phyloP scores from a whole-genome alignment of 2,888 invertebrate genomes.

The Drosophila formosana region DNA sequence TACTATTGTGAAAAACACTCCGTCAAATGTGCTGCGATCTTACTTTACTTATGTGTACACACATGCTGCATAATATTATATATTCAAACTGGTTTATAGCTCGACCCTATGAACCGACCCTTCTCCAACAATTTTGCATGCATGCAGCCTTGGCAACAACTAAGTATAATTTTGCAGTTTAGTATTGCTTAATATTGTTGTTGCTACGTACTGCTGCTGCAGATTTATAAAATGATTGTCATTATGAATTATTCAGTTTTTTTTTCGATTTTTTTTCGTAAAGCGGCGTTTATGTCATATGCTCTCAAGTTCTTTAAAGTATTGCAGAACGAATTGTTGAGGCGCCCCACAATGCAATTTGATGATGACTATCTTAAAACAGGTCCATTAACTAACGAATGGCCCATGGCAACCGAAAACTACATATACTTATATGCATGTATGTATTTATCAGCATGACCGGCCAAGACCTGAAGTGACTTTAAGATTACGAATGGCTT shows the following conservation, averaged over 20 bases:
- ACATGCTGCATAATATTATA: neutral
- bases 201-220: neutral
- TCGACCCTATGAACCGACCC: neutral
- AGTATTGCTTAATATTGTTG: neutral
- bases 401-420: slow-evolving; percentile 5
- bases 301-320: slow-evolving; percentile 2
- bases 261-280: neutral
- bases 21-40: neutral
- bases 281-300: slow-evolving; percentile 1
- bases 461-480: slow-evolving; percentile 2
- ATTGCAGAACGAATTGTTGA: neutral
- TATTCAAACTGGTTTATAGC: neutral
- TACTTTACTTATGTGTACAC: neutral
- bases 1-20: neutral
- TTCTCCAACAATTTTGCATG: neutral
- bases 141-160: neutral
- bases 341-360: neutral
- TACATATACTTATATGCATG: neutral
- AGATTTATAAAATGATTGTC: neutral
- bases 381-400: slow-evolving; percentile 41
- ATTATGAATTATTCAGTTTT: slow-evolving; percentile 1
- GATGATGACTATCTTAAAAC: slow-evolving; percentile 34
- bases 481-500: neutral
- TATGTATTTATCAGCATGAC: neutral
- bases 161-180: neutral